These are phyloP conservation scores for Cenopis cana DNA, from an alignment of 2,888 invertebrate genomes.

Conservation along the genomic window DNA sequence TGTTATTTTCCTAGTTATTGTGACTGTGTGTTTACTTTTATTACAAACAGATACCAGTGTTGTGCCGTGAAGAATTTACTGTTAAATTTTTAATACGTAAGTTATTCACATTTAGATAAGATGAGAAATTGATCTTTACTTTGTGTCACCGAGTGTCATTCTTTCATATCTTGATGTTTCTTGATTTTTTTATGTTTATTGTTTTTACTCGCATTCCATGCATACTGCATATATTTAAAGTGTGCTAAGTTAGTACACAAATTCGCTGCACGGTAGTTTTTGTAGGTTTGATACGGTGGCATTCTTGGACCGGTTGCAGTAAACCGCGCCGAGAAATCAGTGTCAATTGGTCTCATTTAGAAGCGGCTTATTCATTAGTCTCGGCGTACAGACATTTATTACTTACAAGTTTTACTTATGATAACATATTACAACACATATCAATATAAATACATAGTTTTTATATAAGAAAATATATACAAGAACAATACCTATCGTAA, in stretches of 20 bases:
- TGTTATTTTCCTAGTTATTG: constrained; percentile 52
- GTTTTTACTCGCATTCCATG: constrained; percentile 35
- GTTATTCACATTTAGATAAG: constrained; percentile 2
- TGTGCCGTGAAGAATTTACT: constrained; percentile 7
- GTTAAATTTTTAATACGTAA: constrained; percentile 21
- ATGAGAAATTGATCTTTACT: constrained; percentile 38
- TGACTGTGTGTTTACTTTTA: constrained; percentile 28
- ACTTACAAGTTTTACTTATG: neutral
- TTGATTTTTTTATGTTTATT: constrained; percentile 28
- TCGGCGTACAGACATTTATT: neutral
- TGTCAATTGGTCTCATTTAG: constrained; percentile 54
- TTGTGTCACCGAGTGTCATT: constrained; percentile 37
- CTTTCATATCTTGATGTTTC: constrained; percentile 27
- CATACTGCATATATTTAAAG: constrained; percentile 3
- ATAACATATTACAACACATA: neutral
- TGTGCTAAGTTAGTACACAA: neutral
- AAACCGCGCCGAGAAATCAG: constrained; percentile 53
- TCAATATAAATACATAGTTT: no score
- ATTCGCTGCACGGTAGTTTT: constrained; percentile 18
- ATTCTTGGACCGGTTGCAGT: constrained; percentile 58
- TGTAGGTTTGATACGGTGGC: constrained; percentile 46
- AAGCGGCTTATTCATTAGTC: constrained; percentile 49
- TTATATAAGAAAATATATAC: no score
- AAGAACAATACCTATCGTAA: no score
- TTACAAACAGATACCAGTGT: constrained; percentile 15